phyloP scores from a whole-genome alignment of 2,888 invertebrate genomes.

The Holacanthella duospinosa region DNA sequence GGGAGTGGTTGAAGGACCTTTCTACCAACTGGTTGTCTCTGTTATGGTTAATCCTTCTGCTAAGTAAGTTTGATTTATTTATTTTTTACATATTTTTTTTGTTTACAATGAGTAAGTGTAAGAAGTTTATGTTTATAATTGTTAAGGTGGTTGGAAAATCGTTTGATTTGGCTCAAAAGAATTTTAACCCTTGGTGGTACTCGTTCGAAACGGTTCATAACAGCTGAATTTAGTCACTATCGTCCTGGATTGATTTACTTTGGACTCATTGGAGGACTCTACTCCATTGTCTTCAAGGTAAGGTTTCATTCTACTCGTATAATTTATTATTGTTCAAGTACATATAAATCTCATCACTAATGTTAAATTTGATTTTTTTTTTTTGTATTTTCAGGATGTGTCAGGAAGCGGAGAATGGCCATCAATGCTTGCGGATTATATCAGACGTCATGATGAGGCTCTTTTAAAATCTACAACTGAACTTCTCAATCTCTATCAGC shows the following conservation, averaged over 20 bases:
- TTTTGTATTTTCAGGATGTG: conserved; percentile 40
- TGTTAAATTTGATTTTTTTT: not conserved
- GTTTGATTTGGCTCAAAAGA: conserved; percentile 62
- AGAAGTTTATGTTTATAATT: no score
- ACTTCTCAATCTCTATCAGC: conserved; percentile 68
- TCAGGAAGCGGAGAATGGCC: conserved; percentile 74
- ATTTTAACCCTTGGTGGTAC: conserved; percentile 68
- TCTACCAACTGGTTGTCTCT: conserved; percentile 75
- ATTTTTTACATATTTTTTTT: not conserved
- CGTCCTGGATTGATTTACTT: conserved; percentile 58
- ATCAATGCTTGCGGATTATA: conserved; percentile 75
- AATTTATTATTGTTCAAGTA: not conserved
- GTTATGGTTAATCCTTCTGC: conserved; percentile 64
- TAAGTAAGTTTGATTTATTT: conserved; percentile 21
- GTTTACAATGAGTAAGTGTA: no score
- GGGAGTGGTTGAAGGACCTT: conserved; percentile 82
- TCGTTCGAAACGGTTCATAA: conserved; percentile 48
- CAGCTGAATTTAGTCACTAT: conserved; percentile 41
- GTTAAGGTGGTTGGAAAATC: conserved; percentile 60
- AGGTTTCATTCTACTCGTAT: conserved; percentile 30
- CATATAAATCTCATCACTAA: not conserved
- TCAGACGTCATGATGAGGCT: conserved; percentile 84
- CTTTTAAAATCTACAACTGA: conserved; percentile 78
- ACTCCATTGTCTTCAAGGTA: conserved; percentile 76
- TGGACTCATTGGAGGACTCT: conserved; percentile 73